Base-by-base conservation (phyloP, 1,140 invertebrate genomes). In the Gonatopus flavifemur region DNA sequence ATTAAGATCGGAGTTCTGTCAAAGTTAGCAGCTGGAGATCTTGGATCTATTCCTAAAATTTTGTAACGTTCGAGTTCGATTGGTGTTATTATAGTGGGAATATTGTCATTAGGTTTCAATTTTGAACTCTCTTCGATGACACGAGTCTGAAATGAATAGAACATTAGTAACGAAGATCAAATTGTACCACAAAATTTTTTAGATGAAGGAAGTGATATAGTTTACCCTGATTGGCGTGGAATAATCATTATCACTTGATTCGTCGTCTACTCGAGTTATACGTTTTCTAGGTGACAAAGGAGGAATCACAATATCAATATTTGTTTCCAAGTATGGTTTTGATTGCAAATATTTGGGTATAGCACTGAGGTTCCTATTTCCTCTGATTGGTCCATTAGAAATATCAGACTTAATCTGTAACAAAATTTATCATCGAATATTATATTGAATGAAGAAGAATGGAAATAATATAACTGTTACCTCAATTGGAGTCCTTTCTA, bases 21-120 rank as follows among this genome's bases (percentile, higher is more conserved):
- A 22, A 76, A 75, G 22, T 67, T 52, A 5, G 55, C 54, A 7
- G 74, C 62, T 18, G 74, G 74, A n/a, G 74, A 76, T 52, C 74
- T 62, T 9, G 74, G 74, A 59, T 76, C 74, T 5, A 61, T 16
- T 21, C 45, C 60, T 2, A 62, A 36, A 6, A 47, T 38, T 4
- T 50, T 46, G 1, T 52, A 56, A 33, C 45, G 57, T 21, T 60
- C 59, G 7, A 58, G 51, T 7, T 59, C 40, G 18, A 59, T 37
- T 2, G n/a, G n/a, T 4, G 51, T 45, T 13, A 57, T 18, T 30
- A n/a, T 9, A 10, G 49, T 58, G 15, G 21, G 4, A 44, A 40
- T 16, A n/a, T 42, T 55, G 40, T n/a, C n/a, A n/a, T n/a, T n/a
- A n/a, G n/a, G n/a, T n/a, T n/a, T n/a, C n/a, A n/a, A n/a, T n/a